Conservation (phyloP, 1,140 invertebrate species). For the Drosophila rhopaloa region DNA sequence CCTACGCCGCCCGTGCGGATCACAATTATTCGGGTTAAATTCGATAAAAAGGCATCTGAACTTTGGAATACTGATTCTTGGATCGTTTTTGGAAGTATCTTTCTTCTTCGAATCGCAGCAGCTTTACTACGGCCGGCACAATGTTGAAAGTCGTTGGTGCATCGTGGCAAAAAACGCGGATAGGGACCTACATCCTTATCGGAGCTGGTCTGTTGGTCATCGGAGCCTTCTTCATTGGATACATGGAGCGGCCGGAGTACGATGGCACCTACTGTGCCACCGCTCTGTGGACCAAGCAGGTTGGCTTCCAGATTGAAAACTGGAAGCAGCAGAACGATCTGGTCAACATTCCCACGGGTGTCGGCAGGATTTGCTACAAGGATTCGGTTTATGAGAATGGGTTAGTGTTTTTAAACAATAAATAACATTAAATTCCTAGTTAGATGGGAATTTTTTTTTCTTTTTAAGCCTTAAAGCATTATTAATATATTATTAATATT, state of each 20-base stretch:
- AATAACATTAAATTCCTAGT: too few species aligned
- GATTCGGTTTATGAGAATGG: slow-evolving; percentile 88
- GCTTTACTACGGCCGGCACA: slow-evolving; percentile 81
- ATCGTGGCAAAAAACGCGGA: slow-evolving; percentile 90
- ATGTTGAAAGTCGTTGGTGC: slow-evolving; percentile 92
- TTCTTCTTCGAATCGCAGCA: slow-evolving; percentile 4
- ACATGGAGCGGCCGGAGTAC: slow-evolving; percentile 88
- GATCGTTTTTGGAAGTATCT: slow-evolving; percentile 12
- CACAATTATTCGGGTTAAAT: slow-evolving; percentile 73
- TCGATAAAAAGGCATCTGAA: not conserved
- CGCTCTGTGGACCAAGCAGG: slow-evolving; percentile 88
- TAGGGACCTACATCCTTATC: slow-evolving; percentile 89
- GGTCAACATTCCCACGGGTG: slow-evolving; percentile 87
- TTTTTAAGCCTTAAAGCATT: too few species aligned
- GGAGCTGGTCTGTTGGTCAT: slow-evolving; percentile 88
- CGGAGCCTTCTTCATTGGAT: slow-evolving; percentile 88
- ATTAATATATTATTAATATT: not conserved
- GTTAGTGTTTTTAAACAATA: slow-evolving; percentile 82
- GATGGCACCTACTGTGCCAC: slow-evolving; percentile 89
- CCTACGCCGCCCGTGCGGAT: slow-evolving; percentile 77
- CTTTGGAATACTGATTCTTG: not conserved
- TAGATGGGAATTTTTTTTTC: too few species aligned
- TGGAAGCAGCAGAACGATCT: slow-evolving; percentile 91
- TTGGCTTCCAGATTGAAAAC: slow-evolving; percentile 89
- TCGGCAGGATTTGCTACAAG: slow-evolving; percentile 89